A percentile compares a stretch with the other conserved stretches of the same genome.
Evolutionary conservation across 2,113 vertebrate species (phyloP).

Genomic region (Uropsilus gracilis): DNA sequence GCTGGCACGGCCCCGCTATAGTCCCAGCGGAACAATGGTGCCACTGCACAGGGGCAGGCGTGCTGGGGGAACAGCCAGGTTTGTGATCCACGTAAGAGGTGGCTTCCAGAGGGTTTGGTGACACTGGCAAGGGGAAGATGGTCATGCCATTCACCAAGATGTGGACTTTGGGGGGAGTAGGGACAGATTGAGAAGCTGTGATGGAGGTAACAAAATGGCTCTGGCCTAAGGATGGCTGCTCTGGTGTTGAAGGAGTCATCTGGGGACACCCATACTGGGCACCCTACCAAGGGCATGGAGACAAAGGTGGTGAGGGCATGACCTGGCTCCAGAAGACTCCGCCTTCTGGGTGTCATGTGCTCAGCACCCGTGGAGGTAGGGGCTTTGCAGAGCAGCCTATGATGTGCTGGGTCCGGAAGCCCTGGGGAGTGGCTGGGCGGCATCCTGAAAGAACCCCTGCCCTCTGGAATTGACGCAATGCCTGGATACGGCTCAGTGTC

Average conservation of each 20-base stretch:
- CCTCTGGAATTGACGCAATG: not conserved
- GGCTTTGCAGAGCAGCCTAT: not conserved
- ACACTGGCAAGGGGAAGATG: rapidly evolving
- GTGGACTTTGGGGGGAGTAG: not conserved
- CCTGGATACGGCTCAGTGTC: rapidly evolving
- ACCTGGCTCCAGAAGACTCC: not conserved
- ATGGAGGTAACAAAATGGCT: not conserved
- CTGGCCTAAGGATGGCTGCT: not conserved
- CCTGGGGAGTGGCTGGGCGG: not conserved
- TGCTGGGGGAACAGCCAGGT: rapidly evolving
- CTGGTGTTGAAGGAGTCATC: too few species aligned
- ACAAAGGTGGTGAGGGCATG: not conserved
- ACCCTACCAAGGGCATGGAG: not conserved
- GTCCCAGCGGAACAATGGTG: not conserved
- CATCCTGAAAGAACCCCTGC: not conserved
- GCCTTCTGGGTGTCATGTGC: not conserved
- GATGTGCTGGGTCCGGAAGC: not conserved
- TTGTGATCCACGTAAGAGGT: not conserved
- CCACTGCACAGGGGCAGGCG: rapidly evolving
- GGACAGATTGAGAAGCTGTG: not conserved
- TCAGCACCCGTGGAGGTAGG: rapidly evolving
- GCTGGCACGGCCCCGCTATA: too few species aligned
- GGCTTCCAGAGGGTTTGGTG: not conserved
- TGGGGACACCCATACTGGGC: rapidly evolving
- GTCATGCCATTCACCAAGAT: not conserved